Evolutionary conservation across 2,888 invertebrate genomes (phyloP), one percentile per base, ranked within the genome.

Genomic region (Sturmia bella): DNA sequence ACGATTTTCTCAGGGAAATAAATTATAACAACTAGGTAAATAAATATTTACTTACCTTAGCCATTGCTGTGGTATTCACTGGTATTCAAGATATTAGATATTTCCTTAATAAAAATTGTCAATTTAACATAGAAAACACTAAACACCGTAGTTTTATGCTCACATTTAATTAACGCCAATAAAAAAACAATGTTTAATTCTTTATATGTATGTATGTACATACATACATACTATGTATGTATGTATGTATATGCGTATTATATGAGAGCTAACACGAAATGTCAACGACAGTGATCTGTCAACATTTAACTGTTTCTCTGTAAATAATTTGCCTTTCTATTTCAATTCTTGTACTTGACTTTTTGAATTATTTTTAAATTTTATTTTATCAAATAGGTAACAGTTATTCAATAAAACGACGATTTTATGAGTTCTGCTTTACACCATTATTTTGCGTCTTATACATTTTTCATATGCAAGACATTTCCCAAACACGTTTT

Each of bases 11-110:
- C n/a, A n/a, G n/a, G n/a, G n/a, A n/a, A n/a, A n/a, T n/a, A n/a
- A n/a, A n/a, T n/a, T n/a, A n/a, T n/a, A n/a, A n/a, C n/a, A n/a
- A n/a, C n/a, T n/a, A n/a, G n/a, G n/a, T n/a, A n/a, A n/a, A n/a
- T n/a, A n/a, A 52, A 11, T 45, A 37, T 3, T 2, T 54, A 76
- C 85, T 84, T 86, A 88, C 87, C 88, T 87, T 88, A 80, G 87
- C 86, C 87, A 87, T 87, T 83, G 84, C 85, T 83, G 70, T 50
- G 73, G 64, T 80, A 79, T 57, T 21, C 45, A 59, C 43, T 54
- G 41, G 19, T 13, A 52, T n/a, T n/a, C n/a, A 54, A 19, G 15
- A 0, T 19, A 39, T 57, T 64, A n/a, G n/a, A n/a, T n/a, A 15
- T 41, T 27, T 39, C 37, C 43, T 57, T 39, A 32, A 66, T 17